A percentile compares a stretch with the other conserved stretches of the same genome.
Conservation (phyloP, 2,888 invertebrate species). For the Trachelus troglodyta region DNA sequence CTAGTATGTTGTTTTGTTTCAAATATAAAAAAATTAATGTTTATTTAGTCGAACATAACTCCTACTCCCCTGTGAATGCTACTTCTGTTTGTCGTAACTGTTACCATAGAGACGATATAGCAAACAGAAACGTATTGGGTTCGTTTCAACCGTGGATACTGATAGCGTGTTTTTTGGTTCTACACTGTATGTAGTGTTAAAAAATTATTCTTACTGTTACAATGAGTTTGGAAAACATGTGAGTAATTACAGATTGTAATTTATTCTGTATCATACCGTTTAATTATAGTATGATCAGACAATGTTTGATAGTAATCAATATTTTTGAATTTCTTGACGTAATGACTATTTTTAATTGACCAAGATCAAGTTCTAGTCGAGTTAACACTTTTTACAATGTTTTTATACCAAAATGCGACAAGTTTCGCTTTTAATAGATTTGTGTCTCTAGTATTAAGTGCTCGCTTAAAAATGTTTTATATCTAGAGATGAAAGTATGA, state of each 20-base stretch:
- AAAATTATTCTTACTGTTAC: not conserved
- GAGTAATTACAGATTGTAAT: slow-evolving; percentile 1
- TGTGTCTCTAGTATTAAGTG: not conserved
- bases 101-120: not conserved
- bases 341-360: not conserved
- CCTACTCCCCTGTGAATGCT: not conserved
- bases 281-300: not conserved
- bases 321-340: not conserved
- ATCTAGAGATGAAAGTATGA: slow-evolving; percentile 42
- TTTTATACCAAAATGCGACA: not conserved
- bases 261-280: not conserved
- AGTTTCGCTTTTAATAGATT: not conserved
- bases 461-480: slow-evolving; percentile 3
- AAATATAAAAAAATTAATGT: not conserved
- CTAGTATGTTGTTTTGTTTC: too few relatives aligned
- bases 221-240: slow-evolving; percentile 25
- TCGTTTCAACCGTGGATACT: not conserved
- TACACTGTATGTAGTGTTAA: not conserved
- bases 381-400: not conserved
- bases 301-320: not conserved
- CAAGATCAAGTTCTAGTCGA: not conserved
- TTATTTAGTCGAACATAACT: not conserved
- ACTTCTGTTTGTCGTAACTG: not conserved
- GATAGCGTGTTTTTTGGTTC: not conserved
- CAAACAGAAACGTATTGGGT: not conserved